Evolutionary conservation across 2,113 vertebrate species (phyloP), one percentile per base, ranked within the genome.

Genomic region (Scophthalmus maximus): DNA sequence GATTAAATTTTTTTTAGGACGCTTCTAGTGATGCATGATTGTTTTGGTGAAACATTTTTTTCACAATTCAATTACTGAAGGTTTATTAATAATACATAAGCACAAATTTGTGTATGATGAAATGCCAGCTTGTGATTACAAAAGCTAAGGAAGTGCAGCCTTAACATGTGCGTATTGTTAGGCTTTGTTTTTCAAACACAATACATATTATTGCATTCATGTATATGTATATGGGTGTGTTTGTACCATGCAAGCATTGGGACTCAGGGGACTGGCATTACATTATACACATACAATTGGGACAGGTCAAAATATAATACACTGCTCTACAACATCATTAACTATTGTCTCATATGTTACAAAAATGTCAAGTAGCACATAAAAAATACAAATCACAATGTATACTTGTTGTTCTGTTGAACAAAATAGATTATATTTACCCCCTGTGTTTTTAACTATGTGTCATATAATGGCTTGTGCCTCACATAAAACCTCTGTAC

Each of bases 401-500:
- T n/a, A n/a, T 22, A 42, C 65, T 63, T 59, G 6, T 60, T n/a
- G 14, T 61, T n/a, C 34, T 73, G 50, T 49, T 4, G 51, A 56
- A 6, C 64, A 30, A 60, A 67, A 29, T 20, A 51, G 2, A 56
- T 60, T 49, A 27, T 18, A 60, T n/a, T n/a, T n/a, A n/a, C n/a
- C n/a, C n/a, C 30, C 68, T 15, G 17, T 60, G 34, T 30, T 52
- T 40, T 51, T 60, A 23, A 38, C 38, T 26, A 3, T 61, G 29
- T 68, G 44, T 52, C 51, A n/a, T 42, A 78, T 30, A 67, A 78
- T 64, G 9, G 51, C 25, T 71, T 30, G 47, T 60, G 56, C 12
- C 61, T 77, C 57, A 23, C 27, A 34, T 78, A 60, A 46, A 38
- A 75, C 55, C 25, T 51, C 36, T 38, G 57, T 18, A 18, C 62